Percentiles rank a stretch among this genome's conserved stretches.
These are phyloP conservation scores for Mesembrinibis cayennensis DNA, from an alignment of 2,113 vertebrate species.

Conservation along the genomic window DNA sequence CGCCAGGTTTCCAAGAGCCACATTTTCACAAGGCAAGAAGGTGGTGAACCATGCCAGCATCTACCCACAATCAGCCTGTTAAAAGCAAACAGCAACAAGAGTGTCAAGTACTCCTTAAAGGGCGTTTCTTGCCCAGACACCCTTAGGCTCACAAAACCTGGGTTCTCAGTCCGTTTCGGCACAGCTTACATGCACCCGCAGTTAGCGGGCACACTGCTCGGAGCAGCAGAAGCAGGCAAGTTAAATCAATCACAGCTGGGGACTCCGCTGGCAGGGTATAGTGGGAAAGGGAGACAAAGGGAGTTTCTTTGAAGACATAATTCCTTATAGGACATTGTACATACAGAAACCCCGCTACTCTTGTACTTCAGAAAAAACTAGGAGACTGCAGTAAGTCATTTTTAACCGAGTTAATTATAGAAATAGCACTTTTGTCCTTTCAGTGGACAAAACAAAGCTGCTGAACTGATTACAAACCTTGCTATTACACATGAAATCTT, in stretches of 20 bases:
- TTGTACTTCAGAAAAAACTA: neutral
- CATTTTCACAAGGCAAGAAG: neutral
- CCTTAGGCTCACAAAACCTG: neutral
- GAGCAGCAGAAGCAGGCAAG: neutral
- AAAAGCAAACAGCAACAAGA: neutral
- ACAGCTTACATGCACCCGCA: neutral
- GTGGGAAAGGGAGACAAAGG: neutral
- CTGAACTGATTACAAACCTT: neutral
- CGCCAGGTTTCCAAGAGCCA: constrained; percentile 11
- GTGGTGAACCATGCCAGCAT: neutral
- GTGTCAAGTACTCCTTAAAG: neutral
- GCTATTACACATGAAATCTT: neutral
- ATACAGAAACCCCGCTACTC: rapidly evolving
- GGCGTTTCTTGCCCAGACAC: neutral
- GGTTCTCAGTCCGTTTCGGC: neutral
- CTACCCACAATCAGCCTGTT: neutral
- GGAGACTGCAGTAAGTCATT: neutral
- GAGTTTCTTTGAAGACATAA: neutral
- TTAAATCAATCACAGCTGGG: neutral
- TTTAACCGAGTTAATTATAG: neutral
- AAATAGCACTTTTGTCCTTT: neutral
- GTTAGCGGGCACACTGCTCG: neutral
- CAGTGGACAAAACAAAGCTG: neutral
- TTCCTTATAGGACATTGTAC: neutral
- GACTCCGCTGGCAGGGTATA: rapidly evolving